These are phyloP conservation scores for Squalus acanthias DNA, from an alignment of 2,797 vertebrate genomes.

Conservation along the genomic window DNA sequence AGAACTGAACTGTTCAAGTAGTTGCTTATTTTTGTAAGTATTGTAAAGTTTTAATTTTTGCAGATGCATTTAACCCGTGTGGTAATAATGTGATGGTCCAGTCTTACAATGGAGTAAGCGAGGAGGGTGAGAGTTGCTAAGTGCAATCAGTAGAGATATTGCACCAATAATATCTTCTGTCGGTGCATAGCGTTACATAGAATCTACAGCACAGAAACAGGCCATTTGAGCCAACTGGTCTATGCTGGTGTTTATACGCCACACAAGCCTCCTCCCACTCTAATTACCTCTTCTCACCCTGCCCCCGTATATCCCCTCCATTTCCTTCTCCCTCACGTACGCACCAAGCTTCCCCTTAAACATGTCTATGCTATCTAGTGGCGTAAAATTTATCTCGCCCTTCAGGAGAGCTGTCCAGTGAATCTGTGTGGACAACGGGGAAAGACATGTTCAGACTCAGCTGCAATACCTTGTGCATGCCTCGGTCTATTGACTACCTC, in stretches of 20 bases:
- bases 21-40: conserved; percentile 1
- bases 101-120: neutral
- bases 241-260: neutral
- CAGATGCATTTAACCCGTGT: neutral
- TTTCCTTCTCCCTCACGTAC: neutral
- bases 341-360: neutral
- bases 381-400: neutral
- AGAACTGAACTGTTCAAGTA: conserved; percentile 19
- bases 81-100: neutral
- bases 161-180: neutral
- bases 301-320: neutral
- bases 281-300: neutral
- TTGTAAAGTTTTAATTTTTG: neutral
- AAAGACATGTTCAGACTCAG: too few relatives aligned
- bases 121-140: neutral
- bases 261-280: neutral
- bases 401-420: neutral
- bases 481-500: too few relatives aligned
- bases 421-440: too few relatives aligned
- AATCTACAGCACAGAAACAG: neutral
- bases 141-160: neutral
- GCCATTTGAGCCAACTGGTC: neutral
- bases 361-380: neutral
- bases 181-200: neutral
- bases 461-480: too few relatives aligned